Conservation (phyloP, 2,888 invertebrate species). For the Seira ritae region DNA sequence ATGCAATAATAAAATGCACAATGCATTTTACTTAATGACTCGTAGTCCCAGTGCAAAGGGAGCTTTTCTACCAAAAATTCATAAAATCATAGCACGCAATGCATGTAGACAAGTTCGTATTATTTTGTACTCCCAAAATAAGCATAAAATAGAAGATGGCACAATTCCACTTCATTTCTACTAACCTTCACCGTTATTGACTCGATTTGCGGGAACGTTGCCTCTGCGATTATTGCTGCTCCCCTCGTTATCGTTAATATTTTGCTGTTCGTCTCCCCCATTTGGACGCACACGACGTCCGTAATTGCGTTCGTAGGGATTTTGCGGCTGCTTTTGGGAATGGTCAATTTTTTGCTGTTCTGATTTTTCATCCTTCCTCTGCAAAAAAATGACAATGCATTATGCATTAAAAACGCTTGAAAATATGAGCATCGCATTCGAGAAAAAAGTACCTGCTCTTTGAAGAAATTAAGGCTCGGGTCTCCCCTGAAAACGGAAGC, state of each 20-base stretch:
- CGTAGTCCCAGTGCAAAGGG: too few species aligned
- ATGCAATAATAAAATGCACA: constrained; percentile 14
- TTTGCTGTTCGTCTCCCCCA: constrained; percentile 47
- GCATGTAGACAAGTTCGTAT: too few species aligned
- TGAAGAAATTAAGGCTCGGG: constrained; percentile 65
- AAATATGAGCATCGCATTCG: neutral
- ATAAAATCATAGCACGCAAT: neutral
- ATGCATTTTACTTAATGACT: constrained; percentile 18
- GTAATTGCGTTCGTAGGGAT: constrained; percentile 41
- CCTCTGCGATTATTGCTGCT: constrained; percentile 21
- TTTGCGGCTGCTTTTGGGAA: constrained; percentile 30
- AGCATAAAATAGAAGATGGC: neutral
- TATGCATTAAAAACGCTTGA: neutral
- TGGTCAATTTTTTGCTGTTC: constrained; percentile 34
- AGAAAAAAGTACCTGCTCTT: constrained; percentile 60
- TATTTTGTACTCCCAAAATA: constrained; percentile 16
- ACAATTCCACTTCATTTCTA: constrained; percentile 1
- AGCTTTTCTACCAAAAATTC: constrained; percentile 20
- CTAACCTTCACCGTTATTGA: constrained; percentile 50
- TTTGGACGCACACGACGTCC: constrained; percentile 64
- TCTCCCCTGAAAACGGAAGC: constrained; percentile 70
- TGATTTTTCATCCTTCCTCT: constrained; percentile 54
- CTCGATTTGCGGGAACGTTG: constrained; percentile 22
- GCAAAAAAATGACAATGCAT: constrained; percentile 17
- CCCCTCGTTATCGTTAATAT: neutral